Conservation (phyloP, 2,113 vertebrate genomes). For the Stigmatopora nigra region DNA sequence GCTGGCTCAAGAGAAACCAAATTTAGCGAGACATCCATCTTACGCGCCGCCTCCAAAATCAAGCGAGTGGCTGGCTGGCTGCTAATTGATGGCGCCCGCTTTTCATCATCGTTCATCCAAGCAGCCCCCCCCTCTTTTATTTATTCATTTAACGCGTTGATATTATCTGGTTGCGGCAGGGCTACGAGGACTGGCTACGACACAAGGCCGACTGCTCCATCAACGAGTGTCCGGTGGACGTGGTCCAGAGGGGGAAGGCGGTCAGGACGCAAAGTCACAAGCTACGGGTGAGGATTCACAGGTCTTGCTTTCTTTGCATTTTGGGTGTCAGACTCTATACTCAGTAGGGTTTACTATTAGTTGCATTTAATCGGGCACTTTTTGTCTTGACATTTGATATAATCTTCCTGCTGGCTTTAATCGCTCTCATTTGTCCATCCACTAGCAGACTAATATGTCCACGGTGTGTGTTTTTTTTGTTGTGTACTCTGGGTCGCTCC, state of each 20-base stretch:
- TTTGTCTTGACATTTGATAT: no score
- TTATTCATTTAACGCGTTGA: background rate
- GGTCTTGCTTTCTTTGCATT: background rate
- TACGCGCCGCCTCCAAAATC: constrained; percentile 43
- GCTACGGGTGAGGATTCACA: constrained; percentile 76
- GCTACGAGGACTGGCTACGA: constrained; percentile 97
- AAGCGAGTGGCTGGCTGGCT: constrained; percentile 47
- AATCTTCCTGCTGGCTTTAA: no score
- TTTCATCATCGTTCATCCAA: constrained; percentile 39
- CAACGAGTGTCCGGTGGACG: constrained; percentile 90
- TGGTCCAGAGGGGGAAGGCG: constrained; percentile 86
- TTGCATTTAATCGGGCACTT: no score
- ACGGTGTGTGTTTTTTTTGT: background rate
- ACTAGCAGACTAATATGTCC: constrained; percentile 7
- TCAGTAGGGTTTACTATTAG: no score
- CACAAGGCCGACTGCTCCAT: constrained; percentile 95
- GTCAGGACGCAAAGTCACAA: constrained; percentile 92
- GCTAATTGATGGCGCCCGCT: constrained; percentile 51
- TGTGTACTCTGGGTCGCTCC: background rate
- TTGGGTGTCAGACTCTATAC: no score
- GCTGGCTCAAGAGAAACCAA: constrained; percentile 35
- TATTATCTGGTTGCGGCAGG: constrained; percentile 68
- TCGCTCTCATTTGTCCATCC: background rate
- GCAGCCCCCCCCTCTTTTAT: background rate
- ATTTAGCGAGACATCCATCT: constrained; percentile 52